Conservation (phyloP, 2,888 invertebrate genomes). For the Sarcophaga rosellei region DNA sequence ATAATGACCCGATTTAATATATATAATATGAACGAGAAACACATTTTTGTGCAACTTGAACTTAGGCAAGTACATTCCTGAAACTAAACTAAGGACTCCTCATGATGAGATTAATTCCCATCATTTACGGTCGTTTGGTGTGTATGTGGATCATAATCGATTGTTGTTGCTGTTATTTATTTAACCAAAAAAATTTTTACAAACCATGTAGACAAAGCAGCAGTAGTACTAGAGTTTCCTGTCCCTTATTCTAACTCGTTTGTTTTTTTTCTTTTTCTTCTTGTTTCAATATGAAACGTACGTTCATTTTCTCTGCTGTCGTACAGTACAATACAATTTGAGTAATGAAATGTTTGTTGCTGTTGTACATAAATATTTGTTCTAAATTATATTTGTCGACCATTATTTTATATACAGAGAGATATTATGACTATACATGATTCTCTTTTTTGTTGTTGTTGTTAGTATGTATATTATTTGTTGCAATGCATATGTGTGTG, state of each 20-base stretch:
- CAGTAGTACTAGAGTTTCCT: neutral
- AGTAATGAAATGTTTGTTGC: conserved; percentile 1
- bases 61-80: too few relatives aligned
- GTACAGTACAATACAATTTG: neutral
- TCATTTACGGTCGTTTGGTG: neutral
- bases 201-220: neutral
- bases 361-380: conserved; percentile 38
- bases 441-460: neutral
- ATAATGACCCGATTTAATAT: neutral
- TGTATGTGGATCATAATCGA: neutral
- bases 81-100: too few relatives aligned
- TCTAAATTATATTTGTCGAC: conserved; percentile 1
- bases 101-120: neutral
- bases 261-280: neutral
- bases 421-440: neutral
- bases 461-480: conserved; percentile 37
- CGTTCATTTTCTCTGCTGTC: neutral
- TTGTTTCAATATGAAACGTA: neutral
- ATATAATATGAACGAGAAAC: too few relatives aligned
- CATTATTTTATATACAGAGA: neutral
- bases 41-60: too few relatives aligned
- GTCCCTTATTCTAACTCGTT: neutral
- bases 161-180: neutral
- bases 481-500: conserved; percentile 7
- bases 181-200: neutral